Percentiles rank a stretch among this genome's conserved stretches.
Conservation (phyloP, 2,888 invertebrate species). For the Amphipoea oculea region DNA sequence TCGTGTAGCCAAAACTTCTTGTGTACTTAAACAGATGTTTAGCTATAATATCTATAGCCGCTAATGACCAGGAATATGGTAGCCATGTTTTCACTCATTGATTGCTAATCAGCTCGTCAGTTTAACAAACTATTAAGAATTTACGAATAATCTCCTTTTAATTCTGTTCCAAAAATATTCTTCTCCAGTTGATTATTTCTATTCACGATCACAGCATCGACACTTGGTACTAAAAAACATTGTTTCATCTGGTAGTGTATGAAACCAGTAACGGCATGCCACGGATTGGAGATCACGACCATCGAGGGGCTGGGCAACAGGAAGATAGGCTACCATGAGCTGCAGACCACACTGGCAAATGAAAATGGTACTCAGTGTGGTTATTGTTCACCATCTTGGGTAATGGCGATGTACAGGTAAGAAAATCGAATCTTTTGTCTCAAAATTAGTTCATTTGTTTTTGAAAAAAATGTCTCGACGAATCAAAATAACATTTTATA, state of each 20-base stretch:
- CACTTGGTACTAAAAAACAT: neutral
- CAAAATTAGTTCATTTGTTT: neutral
- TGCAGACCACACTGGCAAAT: constrained; percentile 91
- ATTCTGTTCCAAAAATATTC: neutral
- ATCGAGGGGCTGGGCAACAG: constrained; percentile 92
- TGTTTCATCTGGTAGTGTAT: constrained; percentile 86
- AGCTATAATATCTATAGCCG: too few species aligned
- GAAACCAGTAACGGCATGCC: constrained; percentile 90
- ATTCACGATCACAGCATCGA: neutral
- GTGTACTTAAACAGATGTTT: neutral
- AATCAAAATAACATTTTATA: neutral
- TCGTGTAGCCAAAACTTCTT: neutral
- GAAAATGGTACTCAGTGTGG: constrained; percentile 93
- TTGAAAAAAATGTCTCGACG: neutral
- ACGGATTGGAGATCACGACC: constrained; percentile 92
- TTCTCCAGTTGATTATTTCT: neutral
- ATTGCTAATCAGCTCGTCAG: neutral
- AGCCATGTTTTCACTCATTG: neutral
- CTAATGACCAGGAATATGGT: neutral
- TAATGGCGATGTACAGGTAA: constrained; percentile 93
- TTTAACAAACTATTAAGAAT: neutral
- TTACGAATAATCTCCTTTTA: neutral
- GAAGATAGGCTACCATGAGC: constrained; percentile 91
- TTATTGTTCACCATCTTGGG: constrained; percentile 93
- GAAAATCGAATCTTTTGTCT: neutral